Base-by-base conservation (phyloP, 2,113 vertebrate species). In the Crotophaga sulcirostris region DNA sequence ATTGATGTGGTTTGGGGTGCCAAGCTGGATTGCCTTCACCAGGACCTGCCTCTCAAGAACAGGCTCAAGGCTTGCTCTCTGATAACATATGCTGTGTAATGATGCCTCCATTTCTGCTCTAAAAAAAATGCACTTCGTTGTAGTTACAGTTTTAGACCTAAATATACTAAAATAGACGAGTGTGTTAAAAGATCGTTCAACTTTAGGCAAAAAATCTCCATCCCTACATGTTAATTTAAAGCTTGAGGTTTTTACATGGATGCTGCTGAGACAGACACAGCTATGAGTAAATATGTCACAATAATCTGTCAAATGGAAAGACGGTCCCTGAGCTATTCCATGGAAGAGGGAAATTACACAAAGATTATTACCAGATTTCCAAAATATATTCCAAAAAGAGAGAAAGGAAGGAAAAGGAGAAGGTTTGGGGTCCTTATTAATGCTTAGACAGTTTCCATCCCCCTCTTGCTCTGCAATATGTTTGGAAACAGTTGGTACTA, bases 251-350 rank as follows among this genome's bases (percentile, higher is more conserved):
- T 97, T 96, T 88, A 75, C 44, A 13, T 52, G 92, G 97, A 97
- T 98, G 96, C 96, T 96, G 92, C 96, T 16, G 94, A 97, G 96
- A 97, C 93, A 98, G 97, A 97, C 96, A 33, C 66, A 96, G 95
- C 92, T 54, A 15, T 91, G 97, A 97, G 98, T 97, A 98, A 98
- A 98, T 97, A 97, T 94, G 97, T 96, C 97, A 98, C 96, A 97
- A 98, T 97, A 97, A 94, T 87, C 96, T 97, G 92, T 95, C 96
- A 97, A 96, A 95, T 72, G 82, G 95, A 96, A 97, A 89, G 69
- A 80, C 68, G 90, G 85, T 95, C 96, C 96, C 94, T 13, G 73
- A 94, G 96, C 93, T 96, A 68, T 34, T 94, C 88, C 18, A 11
- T 11, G 49, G 62, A 77, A 90, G 91, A 90, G 56, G 90, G 44